Percentiles rank a stretch among this genome's conserved stretches.
phyloP scores from a whole-genome alignment of 1,140 invertebrate species.

The Solen grandis region DNA sequence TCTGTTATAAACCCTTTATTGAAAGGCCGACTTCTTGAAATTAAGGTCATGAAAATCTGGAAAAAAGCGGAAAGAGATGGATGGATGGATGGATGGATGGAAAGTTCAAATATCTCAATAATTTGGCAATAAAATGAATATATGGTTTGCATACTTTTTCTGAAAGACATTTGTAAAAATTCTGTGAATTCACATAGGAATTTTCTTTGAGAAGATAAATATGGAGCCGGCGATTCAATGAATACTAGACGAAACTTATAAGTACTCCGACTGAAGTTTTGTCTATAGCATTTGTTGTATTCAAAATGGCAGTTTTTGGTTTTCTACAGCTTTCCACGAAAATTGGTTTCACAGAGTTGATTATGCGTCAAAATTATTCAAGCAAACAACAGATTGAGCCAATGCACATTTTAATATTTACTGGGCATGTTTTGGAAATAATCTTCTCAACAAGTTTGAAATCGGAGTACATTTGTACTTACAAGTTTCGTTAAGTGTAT shows the following conservation, averaged over 20 bases:
- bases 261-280: too few relatives aligned
- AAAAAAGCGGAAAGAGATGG: not conserved
- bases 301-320: too few relatives aligned
- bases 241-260: not conserved
- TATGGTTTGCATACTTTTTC: not conserved
- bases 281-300: too few relatives aligned
- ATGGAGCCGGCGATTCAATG: not conserved
- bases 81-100: not conserved
- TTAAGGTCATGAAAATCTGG: conserved; percentile 41
- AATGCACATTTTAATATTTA: too few relatives aligned
- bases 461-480: too few relatives aligned
- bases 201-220: not conserved
- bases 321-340: too few relatives aligned
- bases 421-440: too few relatives aligned
- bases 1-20: conserved; percentile 19
- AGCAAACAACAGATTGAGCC: too few relatives aligned
- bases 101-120: too few relatives aligned
- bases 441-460: too few relatives aligned
- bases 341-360: too few relatives aligned
- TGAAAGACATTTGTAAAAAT: not conserved
- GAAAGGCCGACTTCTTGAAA: conserved; percentile 18
- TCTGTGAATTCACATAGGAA: not conserved
- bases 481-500: not conserved
- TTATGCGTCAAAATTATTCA: too few relatives aligned
- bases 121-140: not conserved